Conservation (phyloP, 1,140 invertebrate genomes). For the Ceratina australensis region DNA sequence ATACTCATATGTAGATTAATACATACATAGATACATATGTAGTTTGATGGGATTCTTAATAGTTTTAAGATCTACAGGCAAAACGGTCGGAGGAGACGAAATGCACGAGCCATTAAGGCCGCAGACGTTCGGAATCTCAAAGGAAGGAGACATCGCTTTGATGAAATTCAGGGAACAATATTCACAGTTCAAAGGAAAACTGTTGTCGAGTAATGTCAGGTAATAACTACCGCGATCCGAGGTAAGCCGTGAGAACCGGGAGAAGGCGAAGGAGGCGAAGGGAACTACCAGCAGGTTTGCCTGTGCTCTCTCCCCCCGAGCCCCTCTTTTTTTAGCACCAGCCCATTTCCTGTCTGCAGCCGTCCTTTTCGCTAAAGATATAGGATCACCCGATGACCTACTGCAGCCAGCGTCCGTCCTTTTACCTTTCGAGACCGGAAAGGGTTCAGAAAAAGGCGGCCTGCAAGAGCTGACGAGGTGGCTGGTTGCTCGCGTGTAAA, state of each 20-base stretch:
- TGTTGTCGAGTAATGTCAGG: conserved; percentile 18
- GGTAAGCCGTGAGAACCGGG: conserved; percentile 29
- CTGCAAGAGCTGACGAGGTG: not conserved
- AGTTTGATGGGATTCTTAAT: no score
- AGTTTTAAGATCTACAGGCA: not conserved
- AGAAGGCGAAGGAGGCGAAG: conserved; percentile 18
- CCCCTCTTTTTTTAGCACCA: conserved; percentile 23
- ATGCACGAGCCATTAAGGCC: conserved; percentile 12
- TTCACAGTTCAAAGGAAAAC: conserved; percentile 34
- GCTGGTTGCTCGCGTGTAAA: not conserved
- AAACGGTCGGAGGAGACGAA: not conserved
- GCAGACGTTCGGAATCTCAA: conserved; percentile 11
- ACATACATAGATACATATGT: no score
- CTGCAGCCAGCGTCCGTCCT: not conserved
- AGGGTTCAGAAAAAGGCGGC: not conserved
- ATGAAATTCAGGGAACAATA: conserved; percentile 29
- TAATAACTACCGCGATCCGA: conserved; percentile 36
- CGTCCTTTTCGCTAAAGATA: conserved; percentile 8
- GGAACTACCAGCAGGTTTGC: conserved; percentile 2
- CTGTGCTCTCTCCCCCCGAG: not conserved
- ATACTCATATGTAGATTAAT: no score
- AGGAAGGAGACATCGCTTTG: conserved; percentile 21
- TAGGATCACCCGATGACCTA: conserved; percentile 25
- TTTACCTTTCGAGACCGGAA: not conserved
- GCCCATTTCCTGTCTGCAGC: conserved; percentile 46